phyloP scores from a whole-genome alignment of 2,888 invertebrate species.

The Ormyrus thymus region DNA sequence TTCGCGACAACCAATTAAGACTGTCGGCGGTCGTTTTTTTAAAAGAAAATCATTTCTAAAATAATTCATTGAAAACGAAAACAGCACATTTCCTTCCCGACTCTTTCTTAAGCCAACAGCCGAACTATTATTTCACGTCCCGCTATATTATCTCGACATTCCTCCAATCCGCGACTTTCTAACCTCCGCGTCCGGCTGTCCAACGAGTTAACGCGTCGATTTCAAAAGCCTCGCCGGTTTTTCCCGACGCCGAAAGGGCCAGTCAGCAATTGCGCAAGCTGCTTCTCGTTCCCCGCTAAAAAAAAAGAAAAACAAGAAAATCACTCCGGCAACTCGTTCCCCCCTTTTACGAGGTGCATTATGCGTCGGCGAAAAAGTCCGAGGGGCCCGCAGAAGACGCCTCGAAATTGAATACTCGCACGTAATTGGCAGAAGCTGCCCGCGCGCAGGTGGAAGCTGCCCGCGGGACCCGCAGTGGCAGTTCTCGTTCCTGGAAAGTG shows the following conservation, averaged over 20 bases:
- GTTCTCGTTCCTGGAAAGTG: constrained; percentile 17
- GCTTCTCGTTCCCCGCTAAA: background rate
- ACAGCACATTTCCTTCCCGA: too few species aligned
- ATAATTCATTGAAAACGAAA: too few species aligned
- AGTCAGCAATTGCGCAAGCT: background rate
- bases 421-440: background rate
- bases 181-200: background rate
- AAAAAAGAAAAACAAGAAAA: background rate
- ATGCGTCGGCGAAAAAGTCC: background rate
- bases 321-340: background rate
- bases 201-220: background rate
- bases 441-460: background rate
- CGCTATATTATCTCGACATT: background rate
- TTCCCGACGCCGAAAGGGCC: too few species aligned
- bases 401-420: constrained; percentile 14
- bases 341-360: too few species aligned
- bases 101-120: too few species aligned
- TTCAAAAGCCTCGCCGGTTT: too few species aligned
- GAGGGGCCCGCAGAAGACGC: background rate
- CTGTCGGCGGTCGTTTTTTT: too few species aligned
- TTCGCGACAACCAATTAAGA: too few species aligned
- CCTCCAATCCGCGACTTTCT: background rate
- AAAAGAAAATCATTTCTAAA: too few species aligned
- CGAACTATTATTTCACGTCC: too few species aligned
- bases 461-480: background rate